phyloP scores from a whole-genome alignment of 2,888 invertebrate species.

The Acrobasis repandana region DNA sequence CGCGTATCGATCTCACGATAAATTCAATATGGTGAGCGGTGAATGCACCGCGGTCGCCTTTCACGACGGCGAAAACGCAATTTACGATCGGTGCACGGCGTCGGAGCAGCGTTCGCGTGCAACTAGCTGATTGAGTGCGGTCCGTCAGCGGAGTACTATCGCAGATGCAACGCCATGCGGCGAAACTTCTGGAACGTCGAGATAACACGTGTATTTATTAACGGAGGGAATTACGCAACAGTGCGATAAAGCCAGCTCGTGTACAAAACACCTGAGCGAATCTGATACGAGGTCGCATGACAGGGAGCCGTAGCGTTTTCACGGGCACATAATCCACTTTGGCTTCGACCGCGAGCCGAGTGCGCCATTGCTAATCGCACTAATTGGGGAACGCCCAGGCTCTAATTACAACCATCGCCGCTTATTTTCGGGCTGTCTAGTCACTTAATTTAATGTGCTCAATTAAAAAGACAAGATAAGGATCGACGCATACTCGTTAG shows the following conservation, averaged over 20 bases:
- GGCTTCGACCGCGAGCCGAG: slow-evolving; percentile 39
- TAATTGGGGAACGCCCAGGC: slow-evolving; percentile 59
- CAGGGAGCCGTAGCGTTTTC: slow-evolving; percentile 41
- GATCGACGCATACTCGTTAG: slow-evolving; percentile 31
- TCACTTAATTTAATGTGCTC: slow-evolving; percentile 40
- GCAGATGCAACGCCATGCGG: slow-evolving; percentile 58
- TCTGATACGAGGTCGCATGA: slow-evolving; percentile 46
- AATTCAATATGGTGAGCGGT: slow-evolving; percentile 74
- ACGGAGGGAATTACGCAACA: slow-evolving; percentile 64
- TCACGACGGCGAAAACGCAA: slow-evolving; percentile 68
- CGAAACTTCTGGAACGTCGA: slow-evolving; percentile 71
- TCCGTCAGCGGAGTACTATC: slow-evolving; percentile 37
- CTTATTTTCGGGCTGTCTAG: slow-evolving; percentile 43
- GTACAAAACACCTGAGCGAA: slow-evolving; percentile 35
- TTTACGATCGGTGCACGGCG: slow-evolving; percentile 56
- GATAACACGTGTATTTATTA: slow-evolving; percentile 72
- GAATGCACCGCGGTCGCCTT: slow-evolving; percentile 73
- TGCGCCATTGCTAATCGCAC: slow-evolving; percentile 56
- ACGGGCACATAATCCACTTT: slow-evolving; percentile 60
- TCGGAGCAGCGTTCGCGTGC: slow-evolving; percentile 39
- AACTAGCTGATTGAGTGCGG: slow-evolving; percentile 38
- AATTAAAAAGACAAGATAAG: slow-evolving; percentile 42
- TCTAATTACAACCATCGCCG: slow-evolving; percentile 55
- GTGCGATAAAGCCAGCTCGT: slow-evolving; percentile 48
- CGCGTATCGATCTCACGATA: slow-evolving; percentile 74